phyloP scores from a whole-genome alignment of 2,797 vertebrate genomes.

The Myotis vivesi region DNA sequence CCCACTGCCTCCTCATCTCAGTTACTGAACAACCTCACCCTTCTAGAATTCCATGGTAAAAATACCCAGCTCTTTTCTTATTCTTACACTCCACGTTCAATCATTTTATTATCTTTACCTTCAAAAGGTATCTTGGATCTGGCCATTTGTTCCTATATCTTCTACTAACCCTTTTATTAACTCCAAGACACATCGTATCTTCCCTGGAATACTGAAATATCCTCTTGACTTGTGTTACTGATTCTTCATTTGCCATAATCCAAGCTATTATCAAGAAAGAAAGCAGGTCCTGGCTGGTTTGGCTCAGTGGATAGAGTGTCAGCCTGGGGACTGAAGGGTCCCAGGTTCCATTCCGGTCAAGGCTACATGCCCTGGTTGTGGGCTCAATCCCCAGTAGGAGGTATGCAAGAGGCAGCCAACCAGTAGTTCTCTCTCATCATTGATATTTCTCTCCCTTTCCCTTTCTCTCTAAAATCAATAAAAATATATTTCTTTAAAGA shows the following conservation, averaged over 20 bases:
- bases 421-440: no score
- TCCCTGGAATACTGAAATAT: not conserved
- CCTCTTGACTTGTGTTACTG: not conserved
- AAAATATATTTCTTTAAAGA: no score
- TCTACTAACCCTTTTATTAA: not conserved
- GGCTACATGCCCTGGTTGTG: no score
- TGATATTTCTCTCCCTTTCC: no score
- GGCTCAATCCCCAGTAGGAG: no score
- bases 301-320: no score
- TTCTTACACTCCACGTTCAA: not conserved
- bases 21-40: not conserved
- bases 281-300: no score
- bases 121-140: not conserved
- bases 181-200: not conserved
- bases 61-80: not conserved
- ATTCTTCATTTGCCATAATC: not conserved
- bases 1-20: not conserved
- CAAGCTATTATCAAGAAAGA: not conserved
- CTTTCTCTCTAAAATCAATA: no score
- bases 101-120: not conserved
- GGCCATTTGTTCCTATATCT: not conserved
- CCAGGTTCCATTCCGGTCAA: no score
- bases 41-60: not conserved
- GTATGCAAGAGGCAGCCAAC: no score
- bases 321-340: no score